Percentiles rank a stretch among this genome's conserved stretches.
phyloP scores from a whole-genome alignment of 2,888 invertebrate species.

The Drosophila neotestacea region DNA sequence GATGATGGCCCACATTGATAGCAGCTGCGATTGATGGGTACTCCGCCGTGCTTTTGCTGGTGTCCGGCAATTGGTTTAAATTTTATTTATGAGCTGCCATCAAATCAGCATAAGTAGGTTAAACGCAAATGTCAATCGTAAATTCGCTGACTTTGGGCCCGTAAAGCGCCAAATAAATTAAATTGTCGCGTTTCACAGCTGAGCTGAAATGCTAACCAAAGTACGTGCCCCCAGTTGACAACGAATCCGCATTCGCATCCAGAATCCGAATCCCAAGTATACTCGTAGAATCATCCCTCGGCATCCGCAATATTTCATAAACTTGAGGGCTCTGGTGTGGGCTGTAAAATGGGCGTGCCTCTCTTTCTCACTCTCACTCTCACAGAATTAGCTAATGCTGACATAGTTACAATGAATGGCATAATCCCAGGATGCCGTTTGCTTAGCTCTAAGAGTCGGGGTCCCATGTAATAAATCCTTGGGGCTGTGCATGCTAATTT shows the following conservation, averaged over 20 bases:
- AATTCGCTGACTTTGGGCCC: slow-evolving; percentile 74
- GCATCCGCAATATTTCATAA: slow-evolving; percentile 70
- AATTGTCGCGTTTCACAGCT: slow-evolving; percentile 77
- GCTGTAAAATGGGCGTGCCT: slow-evolving; percentile 5
- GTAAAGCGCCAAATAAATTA: slow-evolving; percentile 78
- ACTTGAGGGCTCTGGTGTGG: slow-evolving; percentile 30
- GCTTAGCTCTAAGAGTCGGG: slow-evolving; percentile 50
- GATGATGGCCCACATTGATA: slow-evolving; percentile 76
- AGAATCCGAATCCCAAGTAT: slow-evolving; percentile 13
- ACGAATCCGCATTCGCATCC: slow-evolving; percentile 12
- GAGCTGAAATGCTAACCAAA: slow-evolving; percentile 77
- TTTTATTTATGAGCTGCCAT: slow-evolving; percentile 83
- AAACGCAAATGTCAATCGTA: slow-evolving; percentile 83
- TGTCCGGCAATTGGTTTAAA: slow-evolving; percentile 79
- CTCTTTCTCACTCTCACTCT: not conserved
- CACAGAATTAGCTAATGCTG: slow-evolving; percentile 72
- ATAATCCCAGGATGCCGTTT: slow-evolving; percentile 65
- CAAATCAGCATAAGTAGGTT: slow-evolving; percentile 84
- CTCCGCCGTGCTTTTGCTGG: slow-evolving; percentile 10
- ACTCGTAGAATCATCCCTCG: not conserved
- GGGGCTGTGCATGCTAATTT: slow-evolving; percentile 9
- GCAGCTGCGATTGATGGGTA: slow-evolving; percentile 76
- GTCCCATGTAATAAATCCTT: slow-evolving; percentile 25
- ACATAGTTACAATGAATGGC: slow-evolving; percentile 63
- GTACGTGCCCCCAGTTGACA: slow-evolving; percentile 58